Conservation (phyloP, 2,113 vertebrate genomes). For the Struthidea cinerea region DNA sequence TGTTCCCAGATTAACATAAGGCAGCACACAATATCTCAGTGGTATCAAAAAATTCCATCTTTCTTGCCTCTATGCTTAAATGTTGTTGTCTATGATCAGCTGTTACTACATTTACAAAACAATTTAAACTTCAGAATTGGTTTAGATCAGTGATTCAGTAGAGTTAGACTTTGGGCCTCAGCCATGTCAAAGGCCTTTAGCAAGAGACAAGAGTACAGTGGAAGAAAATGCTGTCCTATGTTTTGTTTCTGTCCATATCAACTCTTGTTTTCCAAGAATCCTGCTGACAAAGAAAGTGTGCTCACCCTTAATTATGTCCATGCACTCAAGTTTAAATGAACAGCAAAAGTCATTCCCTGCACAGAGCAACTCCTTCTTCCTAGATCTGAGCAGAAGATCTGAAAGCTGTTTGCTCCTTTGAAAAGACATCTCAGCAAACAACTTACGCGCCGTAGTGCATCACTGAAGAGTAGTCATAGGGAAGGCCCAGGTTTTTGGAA, state of each 20-base stretch:
- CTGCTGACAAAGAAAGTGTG: neutral
- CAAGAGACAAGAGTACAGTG: neutral
- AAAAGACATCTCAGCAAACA: neutral
- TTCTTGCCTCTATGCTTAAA: neutral
- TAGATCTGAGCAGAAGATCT: neutral
- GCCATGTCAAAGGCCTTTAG: neutral
- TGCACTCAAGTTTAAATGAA: neutral
- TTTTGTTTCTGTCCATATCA: neutral
- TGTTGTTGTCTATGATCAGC: neutral
- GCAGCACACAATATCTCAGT: neutral
- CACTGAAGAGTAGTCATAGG: conserved; percentile 68
- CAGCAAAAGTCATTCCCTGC: neutral
- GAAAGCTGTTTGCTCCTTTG: neutral
- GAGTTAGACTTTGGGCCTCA: neutral
- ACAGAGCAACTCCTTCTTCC: neutral
- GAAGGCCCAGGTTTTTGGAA: conserved; percentile 62
- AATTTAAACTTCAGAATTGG: neutral
- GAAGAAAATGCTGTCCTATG: neutral
- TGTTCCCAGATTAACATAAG: neutral
- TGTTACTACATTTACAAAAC: neutral
- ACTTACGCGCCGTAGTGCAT: conserved; percentile 72
- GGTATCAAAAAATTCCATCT: neutral
- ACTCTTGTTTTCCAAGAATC: neutral
- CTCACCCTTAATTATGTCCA: neutral
- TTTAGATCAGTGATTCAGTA: neutral